Conservation (phyloP, 2,113 vertebrate species). For the Rhagologus leucostigma region DNA sequence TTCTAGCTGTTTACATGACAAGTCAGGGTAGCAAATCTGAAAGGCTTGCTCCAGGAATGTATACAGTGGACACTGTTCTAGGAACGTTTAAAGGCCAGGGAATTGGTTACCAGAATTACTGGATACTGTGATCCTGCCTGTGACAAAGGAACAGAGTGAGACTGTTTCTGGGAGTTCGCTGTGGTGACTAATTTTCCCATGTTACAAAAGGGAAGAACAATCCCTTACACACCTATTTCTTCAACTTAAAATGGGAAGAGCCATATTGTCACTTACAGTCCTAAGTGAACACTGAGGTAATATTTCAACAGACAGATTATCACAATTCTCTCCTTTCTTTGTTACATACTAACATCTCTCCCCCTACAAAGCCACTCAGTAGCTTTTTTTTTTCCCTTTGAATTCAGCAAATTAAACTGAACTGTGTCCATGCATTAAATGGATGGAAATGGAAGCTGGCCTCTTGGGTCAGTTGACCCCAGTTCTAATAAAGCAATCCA, state of each 20-base stretch:
- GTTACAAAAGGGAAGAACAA: not conserved
- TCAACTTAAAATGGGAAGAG: not conserved
- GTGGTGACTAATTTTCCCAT: not conserved
- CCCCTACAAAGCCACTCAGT: not conserved
- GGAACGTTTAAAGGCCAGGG: not conserved
- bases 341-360: conserved; percentile 2
- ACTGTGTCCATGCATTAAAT: conserved; percentile 72
- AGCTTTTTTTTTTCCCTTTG: conserved; percentile 19
- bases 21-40: not conserved
- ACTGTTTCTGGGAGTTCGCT: not conserved
- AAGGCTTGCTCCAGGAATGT: not conserved
- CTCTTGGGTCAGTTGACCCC: conserved; percentile 67
- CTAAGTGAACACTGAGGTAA: not conserved
- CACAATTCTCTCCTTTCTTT: conserved; percentile 1
- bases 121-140: not conserved
- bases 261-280: not conserved
- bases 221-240: not conserved
- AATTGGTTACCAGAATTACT: not conserved
- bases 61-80: not conserved
- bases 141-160: not conserved
- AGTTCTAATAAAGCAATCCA: conserved; percentile 72
- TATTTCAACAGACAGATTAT: conserved; percentile 35
- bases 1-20: not conserved
- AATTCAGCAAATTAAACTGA: conserved; percentile 74
- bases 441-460: conserved; percentile 68